Percentiles rank a stretch among this genome's conserved stretches.
phyloP scores from a whole-genome alignment of 2,888 invertebrate species.

The Macrophya alboannulata region DNA sequence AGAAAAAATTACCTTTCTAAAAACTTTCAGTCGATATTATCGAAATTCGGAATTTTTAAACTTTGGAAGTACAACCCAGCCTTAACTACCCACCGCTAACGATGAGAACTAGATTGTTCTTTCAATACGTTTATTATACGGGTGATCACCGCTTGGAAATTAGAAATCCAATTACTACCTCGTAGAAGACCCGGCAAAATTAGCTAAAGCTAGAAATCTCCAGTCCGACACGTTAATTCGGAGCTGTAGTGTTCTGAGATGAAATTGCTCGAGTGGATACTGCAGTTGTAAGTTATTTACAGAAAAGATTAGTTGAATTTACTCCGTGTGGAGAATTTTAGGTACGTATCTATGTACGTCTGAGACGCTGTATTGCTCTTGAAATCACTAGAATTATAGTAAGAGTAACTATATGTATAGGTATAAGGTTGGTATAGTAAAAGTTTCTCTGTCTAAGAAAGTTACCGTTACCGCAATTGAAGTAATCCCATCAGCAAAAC shows the following conservation, averaged over 20 bases:
- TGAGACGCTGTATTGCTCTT: background rate
- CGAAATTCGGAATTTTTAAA: too few relatives aligned
- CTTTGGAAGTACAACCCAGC: too few relatives aligned
- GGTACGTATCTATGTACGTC: background rate
- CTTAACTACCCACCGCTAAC: too few relatives aligned
- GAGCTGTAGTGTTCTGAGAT: background rate
- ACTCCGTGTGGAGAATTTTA: background rate
- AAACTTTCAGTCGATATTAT: too few relatives aligned
- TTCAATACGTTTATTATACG: background rate
- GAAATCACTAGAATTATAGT: conserved; percentile 20
- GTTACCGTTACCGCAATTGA: background rate
- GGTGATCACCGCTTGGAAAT: background rate
- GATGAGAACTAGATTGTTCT: background rate
- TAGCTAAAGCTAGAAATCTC: background rate
- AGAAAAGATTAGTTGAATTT: conserved; percentile 27
- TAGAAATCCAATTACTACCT: background rate
- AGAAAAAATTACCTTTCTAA: too few relatives aligned
- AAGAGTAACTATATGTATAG: background rate
- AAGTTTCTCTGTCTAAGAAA: conserved; percentile 11
- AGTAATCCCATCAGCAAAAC: conserved; percentile 18
- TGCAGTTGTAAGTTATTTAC: background rate
- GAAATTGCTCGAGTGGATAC: background rate
- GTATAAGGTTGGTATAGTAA: background rate
- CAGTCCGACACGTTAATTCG: background rate
- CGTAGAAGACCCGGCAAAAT: background rate